These are phyloP conservation scores for Pampusana beccarii DNA, from an alignment of 2,113 vertebrate genomes.

Conservation along the genomic window DNA sequence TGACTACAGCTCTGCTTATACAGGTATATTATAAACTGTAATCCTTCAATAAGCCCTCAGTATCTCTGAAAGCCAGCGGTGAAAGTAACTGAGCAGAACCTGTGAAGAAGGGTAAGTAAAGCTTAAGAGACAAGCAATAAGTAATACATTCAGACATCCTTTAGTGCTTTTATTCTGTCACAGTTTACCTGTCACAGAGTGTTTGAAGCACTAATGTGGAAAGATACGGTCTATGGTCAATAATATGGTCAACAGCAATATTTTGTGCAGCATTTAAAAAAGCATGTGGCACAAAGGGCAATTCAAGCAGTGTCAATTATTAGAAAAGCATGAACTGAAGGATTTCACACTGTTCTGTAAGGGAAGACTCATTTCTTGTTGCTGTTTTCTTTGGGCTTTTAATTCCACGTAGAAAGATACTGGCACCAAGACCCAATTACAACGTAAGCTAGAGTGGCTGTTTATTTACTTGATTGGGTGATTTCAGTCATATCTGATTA, in stretches of 20 bases:
- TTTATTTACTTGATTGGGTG: conserved; percentile 8
- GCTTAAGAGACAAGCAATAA: conserved; percentile 16
- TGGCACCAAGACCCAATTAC: not conserved
- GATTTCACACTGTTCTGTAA: not conserved
- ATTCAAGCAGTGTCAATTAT: not conserved
- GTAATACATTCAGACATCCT: conserved; percentile 52
- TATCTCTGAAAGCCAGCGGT: not conserved
- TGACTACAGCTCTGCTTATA: not conserved
- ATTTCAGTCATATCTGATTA: conserved; percentile 36
- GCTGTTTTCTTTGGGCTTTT: not conserved
- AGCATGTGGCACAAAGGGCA: not conserved
- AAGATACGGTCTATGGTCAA: conserved; percentile 6
- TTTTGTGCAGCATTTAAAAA: not conserved
- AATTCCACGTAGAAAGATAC: not conserved
- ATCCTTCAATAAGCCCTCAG: not conserved
- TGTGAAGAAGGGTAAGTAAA: not conserved
- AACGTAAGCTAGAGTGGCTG: not conserved
- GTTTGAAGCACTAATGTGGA: conserved; percentile 24
- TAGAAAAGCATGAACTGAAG: not conserved
- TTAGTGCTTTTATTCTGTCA: conserved; percentile 54
- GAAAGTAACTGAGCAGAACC: not conserved
- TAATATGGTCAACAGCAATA: conserved; percentile 4
- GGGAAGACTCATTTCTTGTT: not conserved
- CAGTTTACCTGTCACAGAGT: not conserved
- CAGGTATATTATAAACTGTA: not conserved